phyloP scores from a whole-genome alignment of 2,888 invertebrate species.

The Sphaerophoria taeniata region DNA sequence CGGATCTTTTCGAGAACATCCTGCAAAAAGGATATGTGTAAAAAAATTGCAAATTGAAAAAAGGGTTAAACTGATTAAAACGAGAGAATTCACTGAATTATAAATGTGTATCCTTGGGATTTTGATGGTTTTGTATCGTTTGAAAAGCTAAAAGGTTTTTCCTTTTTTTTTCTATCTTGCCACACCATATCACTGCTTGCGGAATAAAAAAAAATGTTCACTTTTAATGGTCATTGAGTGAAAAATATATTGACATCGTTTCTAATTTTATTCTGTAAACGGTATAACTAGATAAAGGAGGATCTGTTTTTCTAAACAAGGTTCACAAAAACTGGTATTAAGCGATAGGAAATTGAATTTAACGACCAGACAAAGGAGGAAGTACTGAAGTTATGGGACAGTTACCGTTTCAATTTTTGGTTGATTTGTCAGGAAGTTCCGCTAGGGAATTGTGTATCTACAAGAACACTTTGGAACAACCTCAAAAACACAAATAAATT shows the following conservation, averaged over 20 bases:
- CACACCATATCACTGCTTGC: not conserved
- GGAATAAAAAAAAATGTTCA: not conserved
- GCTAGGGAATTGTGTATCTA: too few species aligned
- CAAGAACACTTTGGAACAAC: not conserved
- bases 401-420: not conserved
- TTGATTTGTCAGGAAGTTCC: not conserved
- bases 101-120: not conserved
- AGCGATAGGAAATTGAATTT: not conserved
- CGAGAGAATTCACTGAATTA: slow-evolving; percentile 25
- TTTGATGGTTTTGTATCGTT: not conserved
- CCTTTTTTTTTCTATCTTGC: not conserved
- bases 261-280: slow-evolving; percentile 14
- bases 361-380: too few species aligned
- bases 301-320: not conserved
- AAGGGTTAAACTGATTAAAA: slow-evolving; percentile 19
- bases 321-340: not conserved
- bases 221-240: slow-evolving; percentile 24
- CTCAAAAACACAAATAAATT: too few species aligned
- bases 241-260: slow-evolving; percentile 21
- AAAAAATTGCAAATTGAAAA: slow-evolving; percentile 79
- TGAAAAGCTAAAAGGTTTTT: slow-evolving; percentile 41
- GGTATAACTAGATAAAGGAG: slow-evolving; percentile 21
- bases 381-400: too few species aligned
- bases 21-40: slow-evolving; percentile 66
- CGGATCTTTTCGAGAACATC: slow-evolving; percentile 94